Percentiles rank a stretch among this genome's conserved stretches.
phyloP scores from a whole-genome alignment of 2,888 invertebrate species.

The Protula sp. region DNA sequence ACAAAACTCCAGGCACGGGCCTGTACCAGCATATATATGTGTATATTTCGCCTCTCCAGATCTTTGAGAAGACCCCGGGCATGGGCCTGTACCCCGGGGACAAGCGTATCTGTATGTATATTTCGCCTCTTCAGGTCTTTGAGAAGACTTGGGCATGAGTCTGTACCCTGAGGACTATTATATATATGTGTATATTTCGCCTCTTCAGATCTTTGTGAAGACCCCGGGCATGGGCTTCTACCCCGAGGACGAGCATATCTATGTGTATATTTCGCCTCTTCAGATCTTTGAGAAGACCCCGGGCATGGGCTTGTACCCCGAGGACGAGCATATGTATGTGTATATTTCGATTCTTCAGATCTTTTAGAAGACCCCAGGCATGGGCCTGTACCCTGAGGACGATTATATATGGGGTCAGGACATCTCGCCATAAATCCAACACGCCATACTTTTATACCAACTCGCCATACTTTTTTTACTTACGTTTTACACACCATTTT shows the following conservation, averaged over 20 bases:
- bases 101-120: too few relatives aligned
- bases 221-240: constrained; percentile 42
- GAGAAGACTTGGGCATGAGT: constrained; percentile 42
- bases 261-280: too few relatives aligned
- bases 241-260: constrained; percentile 34
- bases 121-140: constrained; percentile 48
- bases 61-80: constrained; percentile 44
- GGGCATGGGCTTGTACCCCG: constrained; percentile 38
- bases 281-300: constrained; percentile 50
- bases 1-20: constrained; percentile 42
- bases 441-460: too few relatives aligned
- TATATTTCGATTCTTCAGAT: too few relatives aligned
- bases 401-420: too few relatives aligned
- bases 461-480: too few relatives aligned
- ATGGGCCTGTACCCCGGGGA: constrained; percentile 39
- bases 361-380: constrained; percentile 44
- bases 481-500: too few relatives aligned
- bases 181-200: too few relatives aligned
- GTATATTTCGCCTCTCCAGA: too few relatives aligned
- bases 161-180: constrained; percentile 36
- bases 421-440: too few relatives aligned
- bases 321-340: too few relatives aligned
- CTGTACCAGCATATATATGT: too few relatives aligned
- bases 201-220: constrained; percentile 47
- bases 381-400: constrained; percentile 38